A percentile compares a stretch with the other conserved stretches of the same genome.
phyloP scores from a whole-genome alignment of 2,113 vertebrate genomes.

The Physeter macrocephalus region DNA sequence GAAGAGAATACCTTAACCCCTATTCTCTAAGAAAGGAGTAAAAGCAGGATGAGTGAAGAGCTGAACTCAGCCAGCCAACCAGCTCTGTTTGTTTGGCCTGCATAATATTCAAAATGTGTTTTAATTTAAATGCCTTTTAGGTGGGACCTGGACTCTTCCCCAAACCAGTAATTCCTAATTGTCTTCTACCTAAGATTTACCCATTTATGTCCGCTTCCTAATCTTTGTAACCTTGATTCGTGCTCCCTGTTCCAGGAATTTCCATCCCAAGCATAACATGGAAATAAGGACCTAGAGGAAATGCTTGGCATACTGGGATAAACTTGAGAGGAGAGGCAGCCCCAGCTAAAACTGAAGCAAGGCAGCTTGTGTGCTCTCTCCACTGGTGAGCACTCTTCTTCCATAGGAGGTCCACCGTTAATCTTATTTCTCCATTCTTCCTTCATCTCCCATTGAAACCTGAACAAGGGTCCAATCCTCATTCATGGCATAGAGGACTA shows the following conservation, averaged over 20 bases:
- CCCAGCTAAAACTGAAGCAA: not conserved
- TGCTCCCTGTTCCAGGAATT: not conserved
- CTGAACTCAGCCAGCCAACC: not conserved
- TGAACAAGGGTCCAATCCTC: not conserved
- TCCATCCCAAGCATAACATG: not conserved
- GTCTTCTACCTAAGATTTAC: not conserved
- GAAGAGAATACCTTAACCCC: not conserved
- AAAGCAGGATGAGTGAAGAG: not conserved
- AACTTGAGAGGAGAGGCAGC: not conserved
- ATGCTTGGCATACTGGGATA: not conserved
- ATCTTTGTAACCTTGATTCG: not conserved
- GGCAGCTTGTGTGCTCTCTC: not conserved
- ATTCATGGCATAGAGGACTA: not conserved
- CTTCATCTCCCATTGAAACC: not conserved
- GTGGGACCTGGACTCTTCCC: not conserved
- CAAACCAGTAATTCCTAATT: not conserved
- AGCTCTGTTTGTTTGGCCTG: slow-evolving; percentile 8
- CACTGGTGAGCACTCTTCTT: not conserved
- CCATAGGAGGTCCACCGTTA: not conserved
- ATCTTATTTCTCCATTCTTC: not conserved
- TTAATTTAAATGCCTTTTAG: not conserved
- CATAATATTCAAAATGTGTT: slow-evolving; percentile 13
- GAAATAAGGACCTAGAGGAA: not conserved
- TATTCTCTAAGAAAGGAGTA: not conserved
- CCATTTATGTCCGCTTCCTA: slow-evolving; percentile 11